Conservation (phyloP, 2,888 invertebrate species). For the Baccha elongata region DNA sequence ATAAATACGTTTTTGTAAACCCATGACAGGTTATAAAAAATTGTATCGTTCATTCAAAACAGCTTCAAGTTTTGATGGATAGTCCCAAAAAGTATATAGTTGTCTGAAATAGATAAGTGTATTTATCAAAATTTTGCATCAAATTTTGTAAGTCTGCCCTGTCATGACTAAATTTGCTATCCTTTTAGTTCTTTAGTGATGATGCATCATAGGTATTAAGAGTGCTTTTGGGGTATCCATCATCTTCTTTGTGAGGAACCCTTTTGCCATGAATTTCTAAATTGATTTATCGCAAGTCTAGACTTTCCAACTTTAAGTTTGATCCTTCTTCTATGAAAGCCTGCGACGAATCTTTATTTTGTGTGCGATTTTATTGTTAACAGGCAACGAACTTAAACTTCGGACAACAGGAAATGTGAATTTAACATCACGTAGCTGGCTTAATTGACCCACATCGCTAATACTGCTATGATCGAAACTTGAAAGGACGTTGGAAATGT, state of each 20-base stretch:
- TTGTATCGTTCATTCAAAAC: neutral
- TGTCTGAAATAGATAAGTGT: neutral
- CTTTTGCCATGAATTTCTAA: neutral
- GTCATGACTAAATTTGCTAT: neutral
- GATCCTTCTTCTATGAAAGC: too few species aligned
- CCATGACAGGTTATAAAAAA: neutral
- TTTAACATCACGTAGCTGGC: conserved; percentile 55
- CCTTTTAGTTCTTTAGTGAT: too few species aligned
- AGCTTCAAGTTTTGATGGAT: neutral
- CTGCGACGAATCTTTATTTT: too few species aligned
- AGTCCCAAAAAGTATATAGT: neutral
- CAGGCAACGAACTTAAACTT: neutral
- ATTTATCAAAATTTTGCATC: neutral
- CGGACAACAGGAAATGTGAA: conserved; percentile 33
- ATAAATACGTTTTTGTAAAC: too few species aligned
- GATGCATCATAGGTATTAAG: neutral
- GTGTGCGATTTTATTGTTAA: neutral
- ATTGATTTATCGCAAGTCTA: neutral
- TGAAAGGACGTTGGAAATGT: conserved; percentile 26
- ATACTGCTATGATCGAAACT: conserved; percentile 25
- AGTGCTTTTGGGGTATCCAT: neutral
- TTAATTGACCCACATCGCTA: conserved; percentile 52
- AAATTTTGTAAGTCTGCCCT: neutral
- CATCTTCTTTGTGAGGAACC: neutral
- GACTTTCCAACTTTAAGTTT: too few species aligned